Base-by-base conservation (phyloP, 2,888 invertebrate genomes). In the Crossocerus cetratus region DNA sequence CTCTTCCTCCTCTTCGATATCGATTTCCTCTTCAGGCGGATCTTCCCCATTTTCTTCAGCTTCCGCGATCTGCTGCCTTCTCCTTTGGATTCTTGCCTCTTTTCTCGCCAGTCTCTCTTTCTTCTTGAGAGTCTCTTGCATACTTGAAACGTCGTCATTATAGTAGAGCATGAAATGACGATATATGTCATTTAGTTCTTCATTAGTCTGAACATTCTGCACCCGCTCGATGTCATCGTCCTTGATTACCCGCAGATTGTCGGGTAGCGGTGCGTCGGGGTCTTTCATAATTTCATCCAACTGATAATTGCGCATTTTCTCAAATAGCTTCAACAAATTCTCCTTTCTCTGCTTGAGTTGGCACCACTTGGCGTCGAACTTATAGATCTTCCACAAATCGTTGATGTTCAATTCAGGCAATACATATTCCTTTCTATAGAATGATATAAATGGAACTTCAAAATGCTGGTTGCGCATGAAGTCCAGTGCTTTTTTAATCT, bases 371-470 rank as follows among this genome's bases (percentile, higher is more conserved):
- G 97, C 97, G 89, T 99, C 99, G 89, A 93, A 97, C 86, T 96
- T 96, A 91, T 98, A 99, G n/a, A 99, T 96, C 88, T 96, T 97
- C 99, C 99, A 99, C 42, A 99, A 91, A 88, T 99, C 99, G 84
- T 97, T 97, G 64, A 98, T 97, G 81, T 95, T 96, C 21, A 99
- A 91, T 86, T 99, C 98, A 0, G 98, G 98, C 85, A 97, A 95
- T 0, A 99, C 97, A 84, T 98, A 98, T 90, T 99, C 99, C 90
- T 99, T 99, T 23, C 99, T 94, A 89, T 99, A 99, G 91, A 98
- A 99, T 0, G 98, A 98, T 84, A 99, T 99, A 90, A 99, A 99
- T 0, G 99, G 99, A 54, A 99, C 98, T 91, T 99, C 99, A 79
- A 98, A 92, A 59, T 96, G 95, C 86, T 98, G 97, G 89, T 98